Evolutionary conservation across 2,113 vertebrate genomes (phyloP).

Genomic region (Tachuris rubrigastra): DNA sequence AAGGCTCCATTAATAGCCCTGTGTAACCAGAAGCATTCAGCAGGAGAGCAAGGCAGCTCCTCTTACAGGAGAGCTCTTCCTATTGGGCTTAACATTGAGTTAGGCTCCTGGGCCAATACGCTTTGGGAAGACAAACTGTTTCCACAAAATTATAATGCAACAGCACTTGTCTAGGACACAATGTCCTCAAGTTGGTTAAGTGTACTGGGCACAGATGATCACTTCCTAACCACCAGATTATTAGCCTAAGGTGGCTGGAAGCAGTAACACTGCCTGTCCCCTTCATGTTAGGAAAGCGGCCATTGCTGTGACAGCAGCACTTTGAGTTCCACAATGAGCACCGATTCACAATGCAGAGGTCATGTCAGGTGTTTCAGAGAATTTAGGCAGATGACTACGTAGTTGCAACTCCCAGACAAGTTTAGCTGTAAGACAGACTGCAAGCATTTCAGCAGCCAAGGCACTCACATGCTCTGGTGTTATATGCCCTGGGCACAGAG

Average conservation of each 20-base stretch:
- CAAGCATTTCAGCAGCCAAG: background rate
- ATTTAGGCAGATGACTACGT: background rate
- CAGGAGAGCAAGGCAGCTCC: background rate
- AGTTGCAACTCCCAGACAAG: background rate
- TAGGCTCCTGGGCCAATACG: background rate
- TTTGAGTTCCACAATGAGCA: background rate
- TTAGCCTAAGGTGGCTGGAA: background rate
- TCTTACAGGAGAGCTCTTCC: background rate
- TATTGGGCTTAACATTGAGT: background rate
- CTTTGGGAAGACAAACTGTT: background rate
- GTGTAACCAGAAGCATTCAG: background rate
- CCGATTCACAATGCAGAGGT: fast-evolving
- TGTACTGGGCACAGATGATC: background rate
- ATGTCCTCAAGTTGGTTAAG: background rate
- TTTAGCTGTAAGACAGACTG: background rate
- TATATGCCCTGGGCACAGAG: background rate
- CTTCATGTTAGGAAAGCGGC: background rate
- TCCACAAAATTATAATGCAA: background rate
- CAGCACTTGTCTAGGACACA: background rate
- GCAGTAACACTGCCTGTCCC: background rate
- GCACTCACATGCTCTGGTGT: background rate
- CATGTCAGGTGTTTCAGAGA: background rate
- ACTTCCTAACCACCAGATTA: background rate
- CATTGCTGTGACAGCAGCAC: background rate
- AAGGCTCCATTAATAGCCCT: background rate